phyloP scores from a whole-genome alignment of 2,888 invertebrate species.

The Euspilapteryx auroguttella region DNA sequence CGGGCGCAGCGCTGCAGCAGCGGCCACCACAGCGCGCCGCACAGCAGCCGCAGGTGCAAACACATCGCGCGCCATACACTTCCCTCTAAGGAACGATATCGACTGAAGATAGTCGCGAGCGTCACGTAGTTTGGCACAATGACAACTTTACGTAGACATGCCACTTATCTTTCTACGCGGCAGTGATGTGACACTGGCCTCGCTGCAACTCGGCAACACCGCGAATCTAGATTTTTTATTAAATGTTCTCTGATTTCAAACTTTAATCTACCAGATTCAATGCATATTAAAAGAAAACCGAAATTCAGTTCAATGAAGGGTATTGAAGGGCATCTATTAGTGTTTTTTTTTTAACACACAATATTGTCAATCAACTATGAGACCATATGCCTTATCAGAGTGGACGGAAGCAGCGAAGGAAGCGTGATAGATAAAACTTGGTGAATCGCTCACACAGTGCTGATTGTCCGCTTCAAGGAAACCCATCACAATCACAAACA shows the following conservation, averaged over 20 bases:
- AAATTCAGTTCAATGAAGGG: too few species aligned
- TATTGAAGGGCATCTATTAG: too few species aligned
- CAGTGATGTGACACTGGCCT: slow-evolving; percentile 25
- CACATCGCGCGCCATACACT: slow-evolving; percentile 58
- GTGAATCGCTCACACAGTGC: background rate
- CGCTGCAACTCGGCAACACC: slow-evolving; percentile 9
- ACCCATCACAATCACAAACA: background rate
- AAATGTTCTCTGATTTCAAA: background rate
- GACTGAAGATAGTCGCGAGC: slow-evolving; percentile 50
- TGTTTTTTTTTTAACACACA: too few species aligned
- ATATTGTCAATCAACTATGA: too few species aligned
- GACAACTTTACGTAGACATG: slow-evolving; percentile 29
- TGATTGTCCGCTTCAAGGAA: background rate
- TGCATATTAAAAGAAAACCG: too few species aligned
- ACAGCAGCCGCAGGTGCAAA: slow-evolving; percentile 52
- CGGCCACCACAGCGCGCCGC: slow-evolving; percentile 56
- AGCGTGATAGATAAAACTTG: background rate
- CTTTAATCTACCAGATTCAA: background rate
- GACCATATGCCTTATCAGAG: too few species aligned
- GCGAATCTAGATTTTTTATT: too few species aligned
- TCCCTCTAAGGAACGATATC: slow-evolving; percentile 51
- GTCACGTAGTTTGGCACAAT: slow-evolving; percentile 39
- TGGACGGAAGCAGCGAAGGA: background rate
- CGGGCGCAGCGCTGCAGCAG: slow-evolving; percentile 46
- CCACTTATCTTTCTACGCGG: slow-evolving; percentile 38